Conservation (phyloP, 2,797 vertebrate species). For the Pseudomugil gertrudae region DNA sequence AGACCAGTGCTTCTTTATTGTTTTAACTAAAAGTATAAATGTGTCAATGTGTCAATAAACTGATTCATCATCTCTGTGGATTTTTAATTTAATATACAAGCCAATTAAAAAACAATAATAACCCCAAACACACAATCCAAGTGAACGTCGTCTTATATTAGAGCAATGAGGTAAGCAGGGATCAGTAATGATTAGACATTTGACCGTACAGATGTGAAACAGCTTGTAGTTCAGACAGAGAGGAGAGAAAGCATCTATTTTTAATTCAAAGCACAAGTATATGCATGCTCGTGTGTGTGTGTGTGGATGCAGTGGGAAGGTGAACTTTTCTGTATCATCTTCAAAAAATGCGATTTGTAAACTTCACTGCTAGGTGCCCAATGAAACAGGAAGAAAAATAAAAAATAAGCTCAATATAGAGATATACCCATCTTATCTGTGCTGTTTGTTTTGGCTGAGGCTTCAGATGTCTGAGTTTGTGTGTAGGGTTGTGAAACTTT, state of each 20-base stretch:
- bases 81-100: neutral
- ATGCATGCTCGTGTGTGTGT: too few species aligned
- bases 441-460: conserved; percentile 11
- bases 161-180: too few species aligned
- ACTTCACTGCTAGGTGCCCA: too few species aligned
- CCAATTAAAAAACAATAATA: conserved; percentile 10
- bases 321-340: neutral
- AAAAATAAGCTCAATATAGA: neutral
- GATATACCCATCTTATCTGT: too few species aligned
- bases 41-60: neutral
- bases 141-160: neutral
- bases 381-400: too few species aligned
- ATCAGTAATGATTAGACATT: conserved; percentile 39
- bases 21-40: neutral
- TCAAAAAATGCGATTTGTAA: neutral
- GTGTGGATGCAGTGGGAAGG: neutral
- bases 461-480: conserved; percentile 22
- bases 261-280: neutral
- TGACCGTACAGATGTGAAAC: conserved; percentile 36
- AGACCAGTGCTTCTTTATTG: neutral
- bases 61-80: neutral
- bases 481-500: conserved; percentile 43
- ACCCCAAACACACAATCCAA: conserved; percentile 2
- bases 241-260: conserved; percentile 1
- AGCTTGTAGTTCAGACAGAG: conserved; percentile 16